Base-by-base conservation (phyloP, 2,888 invertebrate genomes). In the Platycheirus albimanus region DNA sequence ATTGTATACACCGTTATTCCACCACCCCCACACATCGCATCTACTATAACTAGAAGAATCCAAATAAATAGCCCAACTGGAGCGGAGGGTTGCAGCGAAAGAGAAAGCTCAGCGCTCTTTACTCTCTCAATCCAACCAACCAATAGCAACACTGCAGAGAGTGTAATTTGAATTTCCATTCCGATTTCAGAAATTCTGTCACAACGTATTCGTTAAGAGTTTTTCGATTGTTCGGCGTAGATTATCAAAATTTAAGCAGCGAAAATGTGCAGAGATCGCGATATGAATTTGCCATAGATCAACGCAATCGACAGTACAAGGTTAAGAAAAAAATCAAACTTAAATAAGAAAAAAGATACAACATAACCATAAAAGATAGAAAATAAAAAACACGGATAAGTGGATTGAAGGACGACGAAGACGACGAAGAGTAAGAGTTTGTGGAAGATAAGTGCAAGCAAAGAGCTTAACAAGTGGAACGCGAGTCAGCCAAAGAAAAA, bases 201-300 rank as follows among this genome's bases (percentile, higher is more conserved):
- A 90, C 89, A 90, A 90, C 90, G 90, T 90, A 90, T 90, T 90
- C 90, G 88, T 85, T 89, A 89, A 89, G 88, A 89, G 90, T 88
- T 86, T 88, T 89, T 76, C 89, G 89, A 86, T 87, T 89, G 87
- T 88, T 90, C 86, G 89, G 88, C 88, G 88, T 88, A 87, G 87
- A 88, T 87, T 88, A 87, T 88, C 88, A 87, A 88, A 88, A 89
- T 87, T 89, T 89, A 86, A 88, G 87, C 88, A 89, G 90, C 88
- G 90, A 91, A 91, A 90, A 91, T 91, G 91, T 91, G 91, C 91
- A 91, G 91, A 91, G 91, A 91, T 91, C 91, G 91, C 88, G 91
- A 91, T 91, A 91, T 91, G 91, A 89, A 88, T 89, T 90, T 87
- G 90, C 88, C 88, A 89, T 90, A 90, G 90, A 90, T 89, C 89